Base-by-base conservation (phyloP, 1,140 invertebrate species). In the Philopotamus ludificatus region DNA sequence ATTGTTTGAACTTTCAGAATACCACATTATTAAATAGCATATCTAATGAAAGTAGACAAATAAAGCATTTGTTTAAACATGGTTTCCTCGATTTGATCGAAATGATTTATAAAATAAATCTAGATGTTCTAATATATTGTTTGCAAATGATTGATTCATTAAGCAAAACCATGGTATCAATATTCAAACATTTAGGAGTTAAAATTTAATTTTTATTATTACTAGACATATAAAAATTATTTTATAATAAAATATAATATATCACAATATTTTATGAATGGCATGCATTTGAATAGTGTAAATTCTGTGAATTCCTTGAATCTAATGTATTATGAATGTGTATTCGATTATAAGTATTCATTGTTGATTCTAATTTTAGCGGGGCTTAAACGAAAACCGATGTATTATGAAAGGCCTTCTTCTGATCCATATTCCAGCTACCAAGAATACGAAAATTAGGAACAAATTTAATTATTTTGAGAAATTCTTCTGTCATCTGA, bases 301-400 rank as follows among this genome's bases (percentile, higher is more conserved):
- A 45, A 3, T 45, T 45, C 20, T 45, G 3, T 45, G 3, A 45
- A 45, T 39, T 39, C n/a, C 7, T 8, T 39, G 34, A 8, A 39
- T 39, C 2, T 44, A 44, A 1, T 44, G 16, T 51, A 23, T 20
- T 15, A 23, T n/a, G n/a, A n/a, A n/a, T n/a, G n/a, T n/a, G n/a
- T n/a, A n/a, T n/a, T n/a, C n/a, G n/a, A n/a, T n/a, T n/a, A n/a
- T n/a, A n/a, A n/a, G n/a, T n/a, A n/a, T n/a, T n/a, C n/a, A n/a
- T n/a, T n/a, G n/a, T n/a, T n/a, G n/a, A n/a, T n/a, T n/a, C n/a
- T n/a, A 47, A 54, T 68, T 20, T 68, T 68, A n/a, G 53, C 63
- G 66, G 68, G 68, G 18, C 26, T 66, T 15, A 66, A 55, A 47
- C 63, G 55, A 59, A 66, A 64, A 45, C 42, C 68, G 2, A 66